Evolutionary conservation across 2,888 invertebrate genomes (phyloP), one percentile per base, ranked within the genome.

Genomic region (Lasius fuliginosus): DNA sequence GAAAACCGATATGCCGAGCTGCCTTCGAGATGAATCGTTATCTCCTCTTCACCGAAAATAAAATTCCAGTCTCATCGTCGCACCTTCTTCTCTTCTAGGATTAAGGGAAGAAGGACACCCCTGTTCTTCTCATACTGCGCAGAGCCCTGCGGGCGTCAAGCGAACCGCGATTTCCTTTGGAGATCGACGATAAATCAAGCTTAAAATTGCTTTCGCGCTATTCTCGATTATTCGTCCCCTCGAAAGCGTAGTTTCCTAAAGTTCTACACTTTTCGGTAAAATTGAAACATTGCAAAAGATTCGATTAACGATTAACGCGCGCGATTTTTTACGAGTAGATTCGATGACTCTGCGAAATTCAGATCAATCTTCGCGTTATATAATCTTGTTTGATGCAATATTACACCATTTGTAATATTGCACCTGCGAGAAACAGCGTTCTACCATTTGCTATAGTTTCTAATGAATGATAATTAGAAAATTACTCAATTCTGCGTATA

Each of bases 81-180:
- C 64, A 49, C 15, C 49, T 62, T 36, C 36, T 18, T 65, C 15
- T 11, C 15, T 76, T 12, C 36, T 27, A 33, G 65, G 65, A 76
- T 76, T 76, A 76, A 76, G 65, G 49, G 18, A 23, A 27, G 53
- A 53, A 53, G 53, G 53, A 53, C 53, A 53, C 8, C 27, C 18
- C 27, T 40, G 62, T 64, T 75, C 62, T 75, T 49, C 15, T 64
- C 62, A 15, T 18, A 36, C 27, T 58, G 62, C 15, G 30, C 46
- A 33, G 74, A 75, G 46, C 33, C 36, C 27, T 65, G 49, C 64
- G 75, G 64, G 75, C 46, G 5, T 33, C 75, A 62, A 33, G 36
- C 64, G 49, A 5, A 53, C 18, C 65, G 33, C 42, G 60, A 79
- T 81, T 79, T 56, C 74, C 79, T 87, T 84, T 84, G 82, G 67